These are phyloP conservation scores for Procavia capensis DNA, from an alignment of 2,113 vertebrate genomes.

Conservation along the genomic window DNA sequence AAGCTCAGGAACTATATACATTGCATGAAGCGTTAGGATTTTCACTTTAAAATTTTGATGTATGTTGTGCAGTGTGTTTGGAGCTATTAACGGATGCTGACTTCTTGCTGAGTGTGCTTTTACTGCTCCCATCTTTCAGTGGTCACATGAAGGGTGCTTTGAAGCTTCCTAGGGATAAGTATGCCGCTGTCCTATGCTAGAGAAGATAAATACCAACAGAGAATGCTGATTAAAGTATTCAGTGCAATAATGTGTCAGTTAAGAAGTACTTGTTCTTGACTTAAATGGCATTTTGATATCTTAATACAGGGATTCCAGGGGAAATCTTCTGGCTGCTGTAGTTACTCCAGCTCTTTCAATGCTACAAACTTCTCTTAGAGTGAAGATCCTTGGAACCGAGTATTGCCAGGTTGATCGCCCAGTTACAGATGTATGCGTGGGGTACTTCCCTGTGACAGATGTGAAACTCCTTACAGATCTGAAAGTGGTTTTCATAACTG, in stretches of 20 bases:
- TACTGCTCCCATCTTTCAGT: slow-evolving; percentile 74
- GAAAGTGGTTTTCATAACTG: not conserved
- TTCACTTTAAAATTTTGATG: slow-evolving; percentile 87
- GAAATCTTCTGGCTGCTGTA: not conserved
- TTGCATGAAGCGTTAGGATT: slow-evolving; percentile 82
- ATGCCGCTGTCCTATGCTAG: slow-evolving; percentile 43
- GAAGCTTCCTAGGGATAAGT: slow-evolving; percentile 81
- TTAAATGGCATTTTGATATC: slow-evolving; percentile 40
- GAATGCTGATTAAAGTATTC: not conserved
- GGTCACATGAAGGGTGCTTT: slow-evolving; percentile 80
- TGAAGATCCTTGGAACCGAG: not conserved
- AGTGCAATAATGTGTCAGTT: not conserved
- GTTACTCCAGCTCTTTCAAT: not conserved
- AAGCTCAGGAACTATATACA: slow-evolving; percentile 85
- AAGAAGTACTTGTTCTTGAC: not conserved
- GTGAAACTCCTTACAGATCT: not conserved
- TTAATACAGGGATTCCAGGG: not conserved
- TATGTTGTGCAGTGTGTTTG: slow-evolving; percentile 82
- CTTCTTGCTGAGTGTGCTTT: slow-evolving; percentile 77
- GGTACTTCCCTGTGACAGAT: not conserved
- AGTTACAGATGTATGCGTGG: not conserved
- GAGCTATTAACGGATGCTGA: slow-evolving; percentile 83
- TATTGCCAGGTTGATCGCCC: not conserved
- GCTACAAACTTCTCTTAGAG: not conserved
- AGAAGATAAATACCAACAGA: not conserved